Percentiles rank a stretch among this genome's conserved stretches.
Evolutionary conservation across 2,888 invertebrate genomes (phyloP).

Genomic region (Acrobasis consociella): DNA sequence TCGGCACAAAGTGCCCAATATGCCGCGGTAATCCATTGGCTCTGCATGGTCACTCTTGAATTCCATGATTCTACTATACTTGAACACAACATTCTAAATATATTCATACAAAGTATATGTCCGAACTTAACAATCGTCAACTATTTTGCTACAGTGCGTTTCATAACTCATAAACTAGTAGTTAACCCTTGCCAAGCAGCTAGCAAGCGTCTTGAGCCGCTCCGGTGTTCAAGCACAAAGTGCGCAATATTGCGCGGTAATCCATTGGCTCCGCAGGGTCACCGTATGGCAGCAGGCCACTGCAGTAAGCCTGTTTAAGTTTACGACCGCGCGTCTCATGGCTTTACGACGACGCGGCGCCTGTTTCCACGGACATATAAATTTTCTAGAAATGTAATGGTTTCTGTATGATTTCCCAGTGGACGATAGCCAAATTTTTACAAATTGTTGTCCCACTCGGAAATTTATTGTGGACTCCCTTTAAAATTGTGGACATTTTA

Average conservation of each 20-base stretch:
- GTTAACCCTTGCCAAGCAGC: constrained; percentile 1
- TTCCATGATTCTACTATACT: no score
- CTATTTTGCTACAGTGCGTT: neutral
- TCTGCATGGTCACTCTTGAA: constrained; percentile 50
- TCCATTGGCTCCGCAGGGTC: constrained; percentile 55
- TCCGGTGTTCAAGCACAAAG: constrained; percentile 22
- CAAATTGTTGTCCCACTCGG: constrained; percentile 29
- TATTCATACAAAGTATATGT: no score
- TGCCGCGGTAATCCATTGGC: constrained; percentile 53
- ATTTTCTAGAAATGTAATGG: constrained; percentile 37
- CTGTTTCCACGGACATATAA: constrained; percentile 42
- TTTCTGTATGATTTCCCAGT: constrained; percentile 30
- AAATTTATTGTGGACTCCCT: constrained; percentile 9
- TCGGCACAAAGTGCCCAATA: constrained; percentile 39
- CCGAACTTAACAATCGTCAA: neutral
- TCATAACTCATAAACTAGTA: neutral
- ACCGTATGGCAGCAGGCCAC: constrained; percentile 62
- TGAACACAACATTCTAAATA: no score
- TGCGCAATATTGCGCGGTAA: constrained; percentile 48
- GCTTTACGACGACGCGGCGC: constrained; percentile 69
- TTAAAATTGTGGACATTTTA: constrained; percentile 6
- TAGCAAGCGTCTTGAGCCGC: constrained; percentile 1
- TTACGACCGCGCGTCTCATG: constrained; percentile 69
- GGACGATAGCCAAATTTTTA: constrained; percentile 31
- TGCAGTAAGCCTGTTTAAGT: constrained; percentile 68